phyloP scores from a whole-genome alignment of 1,140 invertebrate species.

The Bombus pyrosoma region DNA sequence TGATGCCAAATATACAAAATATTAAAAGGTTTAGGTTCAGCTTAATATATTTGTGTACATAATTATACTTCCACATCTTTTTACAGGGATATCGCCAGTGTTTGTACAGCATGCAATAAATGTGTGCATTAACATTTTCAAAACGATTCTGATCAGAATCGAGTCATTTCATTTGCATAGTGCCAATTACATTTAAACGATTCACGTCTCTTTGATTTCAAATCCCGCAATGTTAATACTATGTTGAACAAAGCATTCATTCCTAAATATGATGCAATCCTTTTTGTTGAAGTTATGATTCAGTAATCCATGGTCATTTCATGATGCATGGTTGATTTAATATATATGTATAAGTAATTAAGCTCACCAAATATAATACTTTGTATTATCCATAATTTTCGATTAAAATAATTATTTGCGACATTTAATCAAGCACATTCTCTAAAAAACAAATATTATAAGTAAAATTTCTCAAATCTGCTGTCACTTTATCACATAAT shows the following conservation, averaged over 20 bases:
- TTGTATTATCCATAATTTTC: constrained; percentile 56
- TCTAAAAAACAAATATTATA: constrained; percentile 57
- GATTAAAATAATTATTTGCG: constrained; percentile 56
- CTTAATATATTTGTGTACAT: constrained; percentile 47
- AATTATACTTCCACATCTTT: constrained; percentile 55
- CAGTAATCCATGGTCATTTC: constrained; percentile 58
- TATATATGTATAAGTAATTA: constrained; percentile 55
- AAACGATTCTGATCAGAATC: constrained; percentile 65
- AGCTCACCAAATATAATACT: constrained; percentile 52
- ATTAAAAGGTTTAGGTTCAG: constrained; percentile 35
- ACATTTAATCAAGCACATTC: constrained; percentile 64
- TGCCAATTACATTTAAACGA: constrained; percentile 57
- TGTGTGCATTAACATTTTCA: constrained; percentile 56
- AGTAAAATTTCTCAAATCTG: constrained; percentile 52
- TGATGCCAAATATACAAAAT: constrained; percentile 22
- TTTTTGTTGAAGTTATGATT: constrained; percentile 53
- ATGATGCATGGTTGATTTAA: constrained; percentile 69
- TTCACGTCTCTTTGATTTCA: constrained; percentile 55
- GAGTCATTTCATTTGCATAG: constrained; percentile 58
- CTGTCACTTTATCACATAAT: constrained; percentile 57
- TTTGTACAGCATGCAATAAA: constrained; percentile 66
- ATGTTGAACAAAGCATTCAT: constrained; percentile 40
- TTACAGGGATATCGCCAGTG: constrained; percentile 55
- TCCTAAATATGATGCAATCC: constrained; percentile 41
- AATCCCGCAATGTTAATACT: constrained; percentile 53